These are phyloP conservation scores for Piezodorus guildinii DNA, from an alignment of 1,140 invertebrate genomes.

Conservation along the genomic window DNA sequence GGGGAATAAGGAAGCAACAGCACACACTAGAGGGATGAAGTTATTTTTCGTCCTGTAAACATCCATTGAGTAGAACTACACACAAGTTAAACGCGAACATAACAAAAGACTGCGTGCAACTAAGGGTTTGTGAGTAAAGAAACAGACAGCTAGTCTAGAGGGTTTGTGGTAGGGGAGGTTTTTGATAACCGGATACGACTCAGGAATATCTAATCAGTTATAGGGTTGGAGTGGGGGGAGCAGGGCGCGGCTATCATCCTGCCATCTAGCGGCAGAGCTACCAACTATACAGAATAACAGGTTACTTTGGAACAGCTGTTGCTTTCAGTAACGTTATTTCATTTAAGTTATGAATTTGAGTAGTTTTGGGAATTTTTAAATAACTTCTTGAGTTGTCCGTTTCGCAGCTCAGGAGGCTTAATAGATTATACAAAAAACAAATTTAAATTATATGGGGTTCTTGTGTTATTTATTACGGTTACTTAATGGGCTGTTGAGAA, in stretches of 20 bases:
- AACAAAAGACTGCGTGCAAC: background rate
- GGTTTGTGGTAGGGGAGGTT: constrained; percentile 1
- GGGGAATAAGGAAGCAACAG: background rate
- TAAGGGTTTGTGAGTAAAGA: background rate
- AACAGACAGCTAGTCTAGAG: background rate
- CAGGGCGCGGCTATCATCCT: background rate
- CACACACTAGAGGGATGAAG: background rate
- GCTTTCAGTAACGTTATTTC: too few species aligned
- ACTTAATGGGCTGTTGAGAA: too few species aligned
- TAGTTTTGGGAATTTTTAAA: too few species aligned
- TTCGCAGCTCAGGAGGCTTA: too few species aligned
- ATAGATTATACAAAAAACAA: too few species aligned
- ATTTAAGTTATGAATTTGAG: too few species aligned
- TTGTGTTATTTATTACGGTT: too few species aligned
- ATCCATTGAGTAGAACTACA: background rate
- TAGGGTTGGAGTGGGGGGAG: background rate
- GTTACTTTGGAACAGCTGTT: too few species aligned
- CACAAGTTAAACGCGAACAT: background rate
- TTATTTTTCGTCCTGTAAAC: background rate
- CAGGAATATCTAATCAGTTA: constrained; percentile 10
- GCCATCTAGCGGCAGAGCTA: too few species aligned
- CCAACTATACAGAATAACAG: too few species aligned
- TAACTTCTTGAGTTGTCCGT: too few species aligned
- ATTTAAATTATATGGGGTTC: too few species aligned
- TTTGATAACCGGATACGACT: constrained; percentile 9